Base-by-base conservation (phyloP, 2,888 invertebrate species). In the Dromius quadrimaculatus region DNA sequence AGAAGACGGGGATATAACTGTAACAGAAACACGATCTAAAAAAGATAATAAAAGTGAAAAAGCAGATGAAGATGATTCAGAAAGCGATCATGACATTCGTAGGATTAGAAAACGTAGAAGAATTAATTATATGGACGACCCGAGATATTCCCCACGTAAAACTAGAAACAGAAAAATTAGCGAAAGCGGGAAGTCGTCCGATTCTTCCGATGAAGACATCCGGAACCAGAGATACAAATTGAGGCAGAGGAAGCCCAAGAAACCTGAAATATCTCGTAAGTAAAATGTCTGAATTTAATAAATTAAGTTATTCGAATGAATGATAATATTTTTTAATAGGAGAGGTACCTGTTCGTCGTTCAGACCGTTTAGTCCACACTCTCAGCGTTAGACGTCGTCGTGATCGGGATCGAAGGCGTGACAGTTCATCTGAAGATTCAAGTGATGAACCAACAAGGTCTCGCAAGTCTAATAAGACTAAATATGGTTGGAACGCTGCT, bases 61-160 rank as follows among this genome's bases (percentile, higher is more conserved):
- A 20, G 73, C 61, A 64, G 71, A 57, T 41, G 71, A 74, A 34
- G 72, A 71, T 17, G 75, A 75, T 9, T 74, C 77, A 20, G 76
- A 76, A 36, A 77, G 74, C 63, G 77, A 77, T 32, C 47, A 70
- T 71, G 73, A 74, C 36, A 57, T 74, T 9, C 74, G 74, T 45
- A 76, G 72, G 66, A 65, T 74, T 63, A 72, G 71, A 71, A 75
- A 74, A 19, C 73, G 74, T 23, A 72, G 72, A 54, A 71, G 71
- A 66, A 72, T 70, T 2, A 70, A 72, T 66, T 72, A 73, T 63
- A 71, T 74, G 71, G 74, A 74, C 45, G 73, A 75, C 45, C 70
- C 70, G n/a, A 32, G 61, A 15, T 71, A 50, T 75, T 71, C 74
- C 9, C 73, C 75, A 32, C 73, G 74, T 71, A 72, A 74, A 66